A percentile compares a stretch with the other conserved stretches of the same genome.
These are phyloP conservation scores for Phaetusa simplex DNA, from an alignment of 2,113 vertebrate genomes.

Conservation along the genomic window DNA sequence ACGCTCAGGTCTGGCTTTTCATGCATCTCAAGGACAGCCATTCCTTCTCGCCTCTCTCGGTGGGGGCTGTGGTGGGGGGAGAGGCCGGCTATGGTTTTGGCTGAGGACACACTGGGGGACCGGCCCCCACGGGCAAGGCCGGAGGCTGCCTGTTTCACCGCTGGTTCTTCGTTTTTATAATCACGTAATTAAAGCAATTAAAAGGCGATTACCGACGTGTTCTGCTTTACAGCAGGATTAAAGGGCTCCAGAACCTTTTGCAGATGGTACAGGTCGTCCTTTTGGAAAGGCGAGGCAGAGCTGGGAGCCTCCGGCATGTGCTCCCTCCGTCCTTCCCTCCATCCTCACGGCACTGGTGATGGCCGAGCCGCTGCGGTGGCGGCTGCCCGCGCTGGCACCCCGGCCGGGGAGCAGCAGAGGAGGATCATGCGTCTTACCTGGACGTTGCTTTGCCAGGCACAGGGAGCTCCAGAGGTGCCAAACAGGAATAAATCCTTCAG, in stretches of 20 bases:
- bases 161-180: background rate
- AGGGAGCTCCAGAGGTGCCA: background rate
- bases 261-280: background rate
- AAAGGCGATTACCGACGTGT: background rate
- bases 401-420: background rate
- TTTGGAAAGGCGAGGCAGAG: background rate
- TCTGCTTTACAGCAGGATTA: background rate
- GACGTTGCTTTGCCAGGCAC: background rate
- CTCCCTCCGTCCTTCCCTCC: background rate
- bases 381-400: background rate
- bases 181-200: background rate
- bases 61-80: background rate
- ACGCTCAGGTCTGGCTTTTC: background rate
- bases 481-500: background rate
- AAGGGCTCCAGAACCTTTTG: background rate
- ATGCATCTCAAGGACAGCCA: fast-evolving
- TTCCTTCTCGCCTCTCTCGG: background rate
- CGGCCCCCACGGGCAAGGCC: background rate
- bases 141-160: background rate
- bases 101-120: background rate
- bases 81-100: background rate
- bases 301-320: fast-evolving
- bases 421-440: background rate
- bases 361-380: background rate
- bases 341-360: fast-evolving